Base-by-base conservation (phyloP, 1,140 invertebrate species). In the Zaprionus ghesquierei region DNA sequence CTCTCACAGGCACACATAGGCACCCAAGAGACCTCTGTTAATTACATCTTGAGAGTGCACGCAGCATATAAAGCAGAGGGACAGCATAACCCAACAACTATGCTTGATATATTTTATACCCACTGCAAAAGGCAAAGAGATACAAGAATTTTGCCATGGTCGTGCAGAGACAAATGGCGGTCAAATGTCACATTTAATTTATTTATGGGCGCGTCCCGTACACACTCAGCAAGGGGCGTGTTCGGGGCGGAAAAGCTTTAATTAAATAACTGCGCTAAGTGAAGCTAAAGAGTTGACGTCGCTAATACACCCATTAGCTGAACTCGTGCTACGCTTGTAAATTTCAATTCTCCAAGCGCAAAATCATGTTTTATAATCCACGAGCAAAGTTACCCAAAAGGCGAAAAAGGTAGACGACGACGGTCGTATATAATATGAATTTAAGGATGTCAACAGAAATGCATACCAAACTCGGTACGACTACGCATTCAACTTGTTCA, bases 141-240 rank as follows among this genome's bases (percentile, higher is more conserved):
- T 79, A 87, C 79, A 81, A 86, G 79, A 76, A 76, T 82, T 86
- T 79, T 9, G 77, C 71, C 71, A 79, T 73, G 65, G 66, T 41
- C 65, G 64, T 35, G 68, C 63, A 87, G n/a, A 82, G 84, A 86
- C 82, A 86, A 86, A 86, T 87, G 82, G 84, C 82, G 82, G 82
- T 89, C 82, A 86, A 82, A 82, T 82, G 82, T 87, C 82, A 86
- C 82, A 80, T 87, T 87, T 87, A 86, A 86, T 86, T 87, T 89
- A 87, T 87, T 86, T 79, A 86, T 82, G 82, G 79, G 51, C 58
- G 49, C 60, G 49, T 46, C 22, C 65, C 59, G 6, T 15, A 9
- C n/a, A 15, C n/a, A 41, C 35, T 15, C n/a, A 59, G 46, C 25
- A 23, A 23, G 20, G 9, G 29, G 41, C 29, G 55, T 29, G 53